These are phyloP conservation scores for Vireo altiloquus DNA, from an alignment of 2,113 vertebrate species.

Conservation along the genomic window DNA sequence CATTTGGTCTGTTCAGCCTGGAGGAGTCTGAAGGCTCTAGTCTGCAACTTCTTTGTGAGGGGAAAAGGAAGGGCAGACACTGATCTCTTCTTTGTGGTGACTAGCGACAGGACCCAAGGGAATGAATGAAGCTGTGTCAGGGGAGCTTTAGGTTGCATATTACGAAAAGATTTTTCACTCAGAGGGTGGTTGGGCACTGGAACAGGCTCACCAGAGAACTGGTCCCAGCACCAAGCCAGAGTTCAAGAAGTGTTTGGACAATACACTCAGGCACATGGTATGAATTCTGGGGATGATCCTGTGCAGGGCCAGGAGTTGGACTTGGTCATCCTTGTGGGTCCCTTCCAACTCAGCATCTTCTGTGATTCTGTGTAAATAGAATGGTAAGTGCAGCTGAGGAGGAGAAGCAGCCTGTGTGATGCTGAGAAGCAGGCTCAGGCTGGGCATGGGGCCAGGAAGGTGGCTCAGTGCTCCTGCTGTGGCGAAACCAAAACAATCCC, in stretches of 20 bases:
- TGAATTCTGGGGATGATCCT: not conserved
- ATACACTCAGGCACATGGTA: not conserved
- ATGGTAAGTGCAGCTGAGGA: not conserved
- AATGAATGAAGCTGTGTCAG: not conserved
- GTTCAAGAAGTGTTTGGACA: not conserved
- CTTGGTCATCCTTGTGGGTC: not conserved
- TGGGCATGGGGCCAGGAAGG: not conserved
- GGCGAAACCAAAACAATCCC: rapidly evolving
- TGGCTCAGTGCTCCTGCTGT: not conserved
- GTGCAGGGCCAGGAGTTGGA: not conserved
- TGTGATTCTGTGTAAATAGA: not conserved
- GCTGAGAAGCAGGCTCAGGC: not conserved
- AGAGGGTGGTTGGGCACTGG: not conserved
- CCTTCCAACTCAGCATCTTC: not conserved
- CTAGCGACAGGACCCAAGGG: not conserved
- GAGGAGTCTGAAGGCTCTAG: too few relatives aligned
- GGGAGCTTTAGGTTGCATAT: not conserved
- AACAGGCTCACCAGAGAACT: not conserved
- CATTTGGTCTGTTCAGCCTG: not conserved
- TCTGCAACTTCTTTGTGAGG: not conserved
- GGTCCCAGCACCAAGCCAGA: not conserved
- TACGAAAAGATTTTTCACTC: not conserved
- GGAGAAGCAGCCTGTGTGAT: not conserved
- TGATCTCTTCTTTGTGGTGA: not conserved
- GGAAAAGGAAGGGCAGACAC: not conserved